Base-by-base conservation (phyloP, 2,888 invertebrate species). In the Chloroclystis v-ata region DNA sequence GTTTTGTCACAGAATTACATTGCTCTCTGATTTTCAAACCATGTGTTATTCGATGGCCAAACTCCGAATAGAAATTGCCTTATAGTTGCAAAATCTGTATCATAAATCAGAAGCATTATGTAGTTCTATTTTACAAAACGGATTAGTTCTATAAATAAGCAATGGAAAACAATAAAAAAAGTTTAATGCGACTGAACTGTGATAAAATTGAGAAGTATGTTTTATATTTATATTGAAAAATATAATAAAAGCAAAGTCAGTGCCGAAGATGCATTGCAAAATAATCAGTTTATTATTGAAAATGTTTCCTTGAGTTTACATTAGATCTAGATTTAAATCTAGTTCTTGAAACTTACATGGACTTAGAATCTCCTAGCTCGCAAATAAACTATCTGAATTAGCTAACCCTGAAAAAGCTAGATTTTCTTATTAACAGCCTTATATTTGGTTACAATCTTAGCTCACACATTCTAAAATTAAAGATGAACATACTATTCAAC, bases 201-300 rank as follows among this genome's bases (percentile, higher is more conserved):
- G 90, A 72, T 89, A 90, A 48, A 45, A 35, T 62, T 69, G 71
- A 75, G 65, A 71, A 72, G 61, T 67, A 66, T 71, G 72, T 72
- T 65, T 71, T 61, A 59, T 76, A 75, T 76, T 71, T 75, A 74
- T 75, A 65, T 60, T 61, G 72, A 69, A 58, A 51, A 69, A 68
- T 67, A 64, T 55, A 80, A 78, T 82, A 81, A 82, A 82, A 67
- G 84, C 83, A 84, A 72, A 77, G 67, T 71, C 81, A 85, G 75
- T 86, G 86, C 84, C 79, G 83, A 83, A 82, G 84, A 82, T 66
- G 86, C 86, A 84, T 84, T 86, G 82, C 69, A 75, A 74, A 78
- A 75, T 61, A 46, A 56, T 39, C 16, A 43, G 47, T 59, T 58
- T 46, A 60, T 57, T 60, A 55, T 47, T 41, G 8, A 26, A 26